These are phyloP conservation scores for Halcyon malimbica DNA, from an alignment of 2,113 vertebrate species.

Conservation along the genomic window DNA sequence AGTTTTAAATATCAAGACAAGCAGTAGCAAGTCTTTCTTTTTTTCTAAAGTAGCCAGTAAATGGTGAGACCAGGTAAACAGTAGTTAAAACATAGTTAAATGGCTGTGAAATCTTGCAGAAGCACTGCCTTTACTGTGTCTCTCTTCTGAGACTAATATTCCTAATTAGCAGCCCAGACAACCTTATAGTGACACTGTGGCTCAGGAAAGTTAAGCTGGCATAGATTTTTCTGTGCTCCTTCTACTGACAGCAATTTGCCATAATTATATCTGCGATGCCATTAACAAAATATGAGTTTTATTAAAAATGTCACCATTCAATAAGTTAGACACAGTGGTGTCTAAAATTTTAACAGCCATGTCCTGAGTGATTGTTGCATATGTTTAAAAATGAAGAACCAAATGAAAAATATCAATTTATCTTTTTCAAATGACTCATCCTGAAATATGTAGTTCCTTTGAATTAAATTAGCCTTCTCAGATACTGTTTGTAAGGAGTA, in stretches of 20 bases:
- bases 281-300: background rate
- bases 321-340: background rate
- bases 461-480: background rate
- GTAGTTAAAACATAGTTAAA: background rate
- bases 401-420: background rate
- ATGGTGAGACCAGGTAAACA: background rate
- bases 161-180: constrained; percentile 8
- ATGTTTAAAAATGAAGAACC: background rate
- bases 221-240: background rate
- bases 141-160: background rate
- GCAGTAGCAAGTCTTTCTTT: background rate
- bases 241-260: background rate
- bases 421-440: background rate
- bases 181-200: background rate
- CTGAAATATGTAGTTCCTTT: background rate
- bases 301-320: constrained; percentile 4
- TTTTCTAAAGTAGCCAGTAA: background rate
- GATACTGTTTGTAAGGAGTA: background rate
- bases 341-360: background rate
- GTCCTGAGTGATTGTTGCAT: background rate
- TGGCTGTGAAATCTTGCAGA: background rate
- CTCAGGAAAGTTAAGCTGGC: background rate
- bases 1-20: background rate
- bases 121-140: background rate
- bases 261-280: background rate